phyloP scores from a whole-genome alignment of 2,113 vertebrate genomes.

The Zapornia atra region DNA sequence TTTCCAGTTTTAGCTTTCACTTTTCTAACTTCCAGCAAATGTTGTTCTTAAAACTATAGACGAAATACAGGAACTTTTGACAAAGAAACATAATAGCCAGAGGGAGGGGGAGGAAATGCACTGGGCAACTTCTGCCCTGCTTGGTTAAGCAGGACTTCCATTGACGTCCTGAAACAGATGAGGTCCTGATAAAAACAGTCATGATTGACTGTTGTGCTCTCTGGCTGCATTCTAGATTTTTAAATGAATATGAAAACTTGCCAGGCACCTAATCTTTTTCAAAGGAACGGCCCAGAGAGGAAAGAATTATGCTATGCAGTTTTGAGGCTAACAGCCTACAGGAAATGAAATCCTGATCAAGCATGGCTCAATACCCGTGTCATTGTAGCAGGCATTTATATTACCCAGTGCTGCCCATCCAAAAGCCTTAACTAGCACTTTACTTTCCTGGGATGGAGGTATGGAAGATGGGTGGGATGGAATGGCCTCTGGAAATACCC shows the following conservation, averaged over 20 bases:
- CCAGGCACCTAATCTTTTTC: slow-evolving; percentile 16
- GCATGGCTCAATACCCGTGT: neutral
- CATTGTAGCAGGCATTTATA: neutral
- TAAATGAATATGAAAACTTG: slow-evolving; percentile 40
- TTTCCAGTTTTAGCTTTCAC: neutral
- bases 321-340: neutral
- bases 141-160: slow-evolving; percentile 30
- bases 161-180: slow-evolving; percentile 38
- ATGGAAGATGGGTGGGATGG: neutral
- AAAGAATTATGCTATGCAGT: neutral
- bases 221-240: slow-evolving; percentile 22
- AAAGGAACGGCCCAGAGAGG: neutral
- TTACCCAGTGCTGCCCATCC: neutral
- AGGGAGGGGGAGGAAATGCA: neutral
- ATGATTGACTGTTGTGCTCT: slow-evolving; percentile 37
- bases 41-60: neutral
- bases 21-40: neutral
- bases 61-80: neutral
- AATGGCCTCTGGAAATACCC: neutral
- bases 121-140: neutral
- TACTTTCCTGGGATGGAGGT: neutral
- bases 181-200: slow-evolving; percentile 22
- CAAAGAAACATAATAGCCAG: neutral
- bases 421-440: neutral
- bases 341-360: slow-evolving; percentile 4